A percentile compares a stretch with the other conserved stretches of the same genome.
These are phyloP conservation scores for Austrofundulus limnaeus DNA, from an alignment of 2,113 vertebrate species.

Conservation along the genomic window DNA sequence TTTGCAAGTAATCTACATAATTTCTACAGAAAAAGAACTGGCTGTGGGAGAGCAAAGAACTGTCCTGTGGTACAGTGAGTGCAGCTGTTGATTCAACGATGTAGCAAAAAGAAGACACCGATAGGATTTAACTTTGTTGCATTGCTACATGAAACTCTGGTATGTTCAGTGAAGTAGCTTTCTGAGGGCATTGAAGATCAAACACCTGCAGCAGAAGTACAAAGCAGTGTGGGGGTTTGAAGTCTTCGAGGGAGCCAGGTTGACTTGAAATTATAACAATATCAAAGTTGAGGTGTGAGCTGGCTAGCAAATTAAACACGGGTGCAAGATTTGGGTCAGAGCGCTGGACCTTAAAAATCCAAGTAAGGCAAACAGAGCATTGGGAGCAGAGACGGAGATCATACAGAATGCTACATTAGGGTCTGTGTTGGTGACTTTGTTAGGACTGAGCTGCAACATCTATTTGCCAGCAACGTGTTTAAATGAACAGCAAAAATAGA, in stretches of 20 bases:
- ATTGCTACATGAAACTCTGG: slow-evolving; percentile 54
- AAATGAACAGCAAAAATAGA: no score
- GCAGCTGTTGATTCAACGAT: not conserved
- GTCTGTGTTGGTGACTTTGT: not conserved
- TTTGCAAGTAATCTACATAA: no score
- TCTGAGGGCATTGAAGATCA: slow-evolving; percentile 77
- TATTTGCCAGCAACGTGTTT: no score
- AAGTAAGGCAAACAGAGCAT: not conserved
- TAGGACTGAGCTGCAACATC: not conserved
- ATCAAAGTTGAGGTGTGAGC: slow-evolving; percentile 58
- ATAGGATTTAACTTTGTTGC: slow-evolving; percentile 33
- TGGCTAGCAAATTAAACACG: slow-evolving; percentile 15
- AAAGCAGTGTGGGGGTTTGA: slow-evolving; percentile 66
- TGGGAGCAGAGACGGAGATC: not conserved
- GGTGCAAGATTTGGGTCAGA: slow-evolving; percentile 8
- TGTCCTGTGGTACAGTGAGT: not conserved
- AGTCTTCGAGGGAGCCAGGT: slow-evolving; percentile 40
- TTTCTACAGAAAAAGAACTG: no score
- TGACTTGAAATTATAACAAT: slow-evolving; percentile 68
- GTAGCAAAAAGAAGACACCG: slow-evolving; percentile 9
- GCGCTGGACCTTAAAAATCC: slow-evolving; percentile 12
- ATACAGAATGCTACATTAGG: not conserved
- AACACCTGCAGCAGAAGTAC: slow-evolving; percentile 64
- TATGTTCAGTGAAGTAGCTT: slow-evolving; percentile 35
- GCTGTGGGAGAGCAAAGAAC: no score